Base-by-base conservation (phyloP, 2,888 invertebrate species). In the Drosophila barbarae region DNA sequence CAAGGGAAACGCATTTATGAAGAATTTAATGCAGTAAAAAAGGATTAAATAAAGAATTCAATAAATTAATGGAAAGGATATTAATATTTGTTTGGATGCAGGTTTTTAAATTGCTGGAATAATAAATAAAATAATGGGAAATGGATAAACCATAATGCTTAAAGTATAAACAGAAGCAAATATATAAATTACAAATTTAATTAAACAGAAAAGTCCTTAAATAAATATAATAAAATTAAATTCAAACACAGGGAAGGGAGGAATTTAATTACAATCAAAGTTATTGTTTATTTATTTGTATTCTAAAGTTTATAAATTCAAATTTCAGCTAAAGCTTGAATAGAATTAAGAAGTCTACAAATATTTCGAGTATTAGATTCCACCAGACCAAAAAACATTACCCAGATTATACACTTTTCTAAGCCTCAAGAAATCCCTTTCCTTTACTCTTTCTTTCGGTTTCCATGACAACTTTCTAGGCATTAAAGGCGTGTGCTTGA, bases 401-500 rank as follows among this genome's bases (percentile, higher is more conserved):
- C 5, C 12, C 15, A 18, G 7, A 5, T 5, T 9, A 15, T n/a
- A n/a, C 9, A 3, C 10, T 23, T 26, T 34, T 21, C 5, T 21
- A 47, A 47, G 13, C 46, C 30, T 3, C 30, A 21, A 21, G 3
- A 32, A 26, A 46, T 23, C 46, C 21, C 15, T 28, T 18, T 46
- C 21, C 18, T 41, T 26, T 47, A 18, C 18, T 23, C 35, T 30
- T 54, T 35, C 3, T 32, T 51, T 34, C 35, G 26, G 21, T 34
- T 50, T 38, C 21, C 35, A 50, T 9, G 41, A 32, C 18, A n/a
- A 12, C 51, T 51, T 30, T 23, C 26, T n/a, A 9, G 49, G 39
- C 53, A 68, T 83, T 74, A 75, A 72, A 56, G 72, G 77, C 78
- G 73, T 81, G 84, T 78, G 72, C 72, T 76, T 82, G 84, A 84